Evolutionary conservation across 2,113 vertebrate species (phyloP), one percentile per base, ranked within the genome.

Genomic region (Syngnathus floridae): DNA sequence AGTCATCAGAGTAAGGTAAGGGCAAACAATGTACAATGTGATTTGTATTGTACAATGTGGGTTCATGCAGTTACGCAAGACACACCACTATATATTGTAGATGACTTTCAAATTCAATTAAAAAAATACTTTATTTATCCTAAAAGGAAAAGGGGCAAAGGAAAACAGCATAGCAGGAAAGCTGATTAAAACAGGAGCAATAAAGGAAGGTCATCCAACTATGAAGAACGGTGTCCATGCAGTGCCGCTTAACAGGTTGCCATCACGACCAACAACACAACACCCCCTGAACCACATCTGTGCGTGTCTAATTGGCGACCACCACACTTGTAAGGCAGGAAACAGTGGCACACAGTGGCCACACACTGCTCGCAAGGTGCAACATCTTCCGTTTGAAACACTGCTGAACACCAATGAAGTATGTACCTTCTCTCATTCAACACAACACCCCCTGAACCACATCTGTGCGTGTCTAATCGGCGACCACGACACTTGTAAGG

Each of bases 381-480:
- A 31, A 31, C 26, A 31, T 31, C 26, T 31, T 31, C 26, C 26
- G 26, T 31, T 31, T 54, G 5, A 31, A 59, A 58, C 36, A 21
- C 11, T 5, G 10, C 37, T 41, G 16, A 14, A 46, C 22, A 55
- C 14, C 1, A 1, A 38, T 7, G 9, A 12, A n/a, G 3, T 22
- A 11, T 5, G 16, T 93, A 98, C 97, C 97, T 98, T 77, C 97
- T 93, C 88, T 98, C 97, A 1, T 94, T 98, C 64, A 72, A 66
- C 69, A 72, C 58, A 75, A 71, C 16, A 67, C 51, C 58, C 69
- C 66, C 62, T 63, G 41, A 65, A 41, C 63, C 68, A 72, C 69
- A 78, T 76, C 62, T 73, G 56, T 66, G 52, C 64, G 60, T 61
- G 45, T 62, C 66, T 71, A 67, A 62, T 66, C 55, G 62, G 64